Percentiles rank a stretch among this genome's conserved stretches.
Conservation (phyloP, 2,797 vertebrate species). For the Muscicapa comitata region DNA sequence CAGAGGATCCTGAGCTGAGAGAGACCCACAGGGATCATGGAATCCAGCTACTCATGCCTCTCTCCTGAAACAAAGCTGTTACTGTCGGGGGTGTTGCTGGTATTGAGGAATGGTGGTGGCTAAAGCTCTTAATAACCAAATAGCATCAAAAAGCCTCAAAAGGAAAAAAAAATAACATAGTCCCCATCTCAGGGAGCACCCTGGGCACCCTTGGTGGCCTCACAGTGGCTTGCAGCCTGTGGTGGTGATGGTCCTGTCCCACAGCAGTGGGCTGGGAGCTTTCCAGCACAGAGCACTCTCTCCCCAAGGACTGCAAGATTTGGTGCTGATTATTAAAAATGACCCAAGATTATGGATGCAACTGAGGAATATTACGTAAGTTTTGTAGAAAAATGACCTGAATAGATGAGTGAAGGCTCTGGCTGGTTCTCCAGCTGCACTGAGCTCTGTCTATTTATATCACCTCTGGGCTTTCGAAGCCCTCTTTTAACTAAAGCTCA, state of each 20-base stretch:
- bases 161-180: accelerated
- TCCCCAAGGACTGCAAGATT: background rate
- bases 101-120: background rate
- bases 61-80: background rate
- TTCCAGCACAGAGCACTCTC: background rate
- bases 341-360: background rate
- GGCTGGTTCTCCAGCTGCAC: slow-evolving; percentile 48
- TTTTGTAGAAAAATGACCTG: slow-evolving; percentile 51
- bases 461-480: slow-evolving; percentile 43
- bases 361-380: background rate
- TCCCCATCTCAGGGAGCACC: background rate
- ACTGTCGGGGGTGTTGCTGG: background rate
- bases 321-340: background rate
- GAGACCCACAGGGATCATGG: background rate
- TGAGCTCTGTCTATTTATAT: slow-evolving; percentile 51
- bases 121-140: background rate
- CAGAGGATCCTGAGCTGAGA: background rate
- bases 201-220: background rate
- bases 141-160: background rate
- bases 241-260: background rate
- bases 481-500: slow-evolving; percentile 43
- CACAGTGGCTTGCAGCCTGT: accelerated
- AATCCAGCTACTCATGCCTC: background rate
- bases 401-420: slow-evolving; percentile 47
- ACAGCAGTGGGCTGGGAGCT: background rate